Base-by-base conservation (phyloP, 1,140 invertebrate species). In the Ceratosolen fusciceps region DNA sequence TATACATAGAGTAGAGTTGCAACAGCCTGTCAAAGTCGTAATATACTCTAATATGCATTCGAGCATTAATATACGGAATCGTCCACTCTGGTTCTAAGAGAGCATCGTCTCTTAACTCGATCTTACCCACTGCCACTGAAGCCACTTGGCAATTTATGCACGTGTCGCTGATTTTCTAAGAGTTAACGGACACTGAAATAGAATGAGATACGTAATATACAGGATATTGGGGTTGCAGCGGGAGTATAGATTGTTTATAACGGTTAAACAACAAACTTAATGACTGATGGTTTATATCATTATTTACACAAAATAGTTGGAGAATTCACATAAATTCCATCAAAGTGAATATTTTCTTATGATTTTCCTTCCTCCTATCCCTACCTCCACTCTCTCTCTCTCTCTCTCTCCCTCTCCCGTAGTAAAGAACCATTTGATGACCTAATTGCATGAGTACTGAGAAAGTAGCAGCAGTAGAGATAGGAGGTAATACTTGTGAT, bases 1-100 rank as follows among this genome's bases (percentile, higher is more conserved):
- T 47, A 70, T 65, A 76, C 60, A 83, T 68, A 47, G 67, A 78
- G 60, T 14, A 31, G 39, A 72, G 80, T 80, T 79, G 68, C 74
- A 62, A 52, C 39, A 52, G 31, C 58, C 76, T 77, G 82, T 82
- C 83, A 80, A 65, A 65, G 74, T 83, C 78, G 79, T 83, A 84
- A 83, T 85, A 79, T 82, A 81, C 81, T 85, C 72, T 34, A 67
- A 68, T 73, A 72, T 78, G 81, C 82, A 82, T 82, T 85, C 80
- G 73, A 80, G 62, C 81, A 74, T 70, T 80, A 79, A 85, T 84
- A 80, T 68, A 82, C 65, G 26, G 62, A 82, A 77, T 84, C 77
- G 52, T 72, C 56, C 10, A 34, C 76, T 34, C 43, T 37, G 60
- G 67, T 77, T 71, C 76, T 16, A 58, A 37, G 49, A 58, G 75